Conservation (phyloP, 2,797 vertebrate genomes). For the Diplodus sargus region DNA sequence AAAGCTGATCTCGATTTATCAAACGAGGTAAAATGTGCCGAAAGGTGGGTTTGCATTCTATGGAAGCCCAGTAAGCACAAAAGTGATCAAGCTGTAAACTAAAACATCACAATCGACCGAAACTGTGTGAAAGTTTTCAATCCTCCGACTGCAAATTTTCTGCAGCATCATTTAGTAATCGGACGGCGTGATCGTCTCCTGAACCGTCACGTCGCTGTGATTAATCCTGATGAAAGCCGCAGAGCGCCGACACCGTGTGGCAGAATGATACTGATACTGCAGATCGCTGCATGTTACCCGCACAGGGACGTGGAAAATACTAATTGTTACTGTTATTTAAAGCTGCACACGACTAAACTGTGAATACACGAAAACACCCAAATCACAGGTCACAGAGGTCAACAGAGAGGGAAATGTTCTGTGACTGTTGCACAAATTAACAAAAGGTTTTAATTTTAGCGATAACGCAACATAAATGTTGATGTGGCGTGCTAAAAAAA, state of each 20-base stretch:
- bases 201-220: neutral
- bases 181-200: neutral
- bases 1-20: neutral
- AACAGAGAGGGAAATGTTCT: neutral
- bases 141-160: neutral
- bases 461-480: neutral
- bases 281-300: neutral
- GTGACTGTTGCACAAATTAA: neutral
- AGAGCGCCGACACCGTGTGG: neutral
- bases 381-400: conserved; percentile 29
- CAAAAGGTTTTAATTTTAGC: neutral
- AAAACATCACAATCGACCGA: neutral
- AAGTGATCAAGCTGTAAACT: neutral
- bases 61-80: neutral
- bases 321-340: neutral
- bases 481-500: too few species aligned
- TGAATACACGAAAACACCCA: neutral
- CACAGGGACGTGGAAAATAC: neutral
- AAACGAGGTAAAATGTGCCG: neutral
- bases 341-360: neutral
- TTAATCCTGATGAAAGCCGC: neutral
- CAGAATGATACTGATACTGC: neutral
- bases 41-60: neutral
- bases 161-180: neutral
- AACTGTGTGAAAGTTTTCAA: neutral